These are phyloP conservation scores for Corythornis madagascariensis DNA, from an alignment of 2,113 vertebrate genomes.

Conservation along the genomic window DNA sequence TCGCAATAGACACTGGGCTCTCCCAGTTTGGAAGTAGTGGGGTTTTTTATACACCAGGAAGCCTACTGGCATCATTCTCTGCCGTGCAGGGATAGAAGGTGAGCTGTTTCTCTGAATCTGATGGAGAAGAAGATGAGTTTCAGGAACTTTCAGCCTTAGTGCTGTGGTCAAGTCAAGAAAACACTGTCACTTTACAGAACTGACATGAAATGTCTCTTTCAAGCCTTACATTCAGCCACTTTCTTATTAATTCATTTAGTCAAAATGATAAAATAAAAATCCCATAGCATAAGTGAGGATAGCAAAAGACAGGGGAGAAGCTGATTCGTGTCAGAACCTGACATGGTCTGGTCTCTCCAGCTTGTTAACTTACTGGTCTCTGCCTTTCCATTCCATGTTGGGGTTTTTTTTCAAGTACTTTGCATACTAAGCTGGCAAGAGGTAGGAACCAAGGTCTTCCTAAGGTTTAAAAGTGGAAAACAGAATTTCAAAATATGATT, in stretches of 20 bases:
- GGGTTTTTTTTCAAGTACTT: not conserved
- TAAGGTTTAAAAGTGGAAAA: not conserved
- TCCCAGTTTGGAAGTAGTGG: not conserved
- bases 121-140: not conserved
- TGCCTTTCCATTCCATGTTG: not conserved
- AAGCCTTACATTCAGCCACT: not conserved
- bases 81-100: not conserved
- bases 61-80: not conserved
- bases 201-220: not conserved
- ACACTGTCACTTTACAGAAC: not conserved
- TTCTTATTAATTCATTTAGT: not conserved
- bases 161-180: not conserved
- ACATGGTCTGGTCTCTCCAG: not conserved
- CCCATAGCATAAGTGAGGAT: not conserved
- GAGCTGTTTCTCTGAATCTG: not conserved
- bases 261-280: not conserved
- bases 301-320: not conserved
- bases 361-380: not conserved
- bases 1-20: not conserved
- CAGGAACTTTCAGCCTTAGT: not conserved
- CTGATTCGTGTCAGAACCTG: not conserved
- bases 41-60: not conserved
- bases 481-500: not conserved
- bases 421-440: not conserved
- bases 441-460: not conserved